Percentiles rank a stretch among this genome's conserved stretches.
phyloP scores from a whole-genome alignment of 2,113 vertebrate genomes.

The Puma concolor region DNA sequence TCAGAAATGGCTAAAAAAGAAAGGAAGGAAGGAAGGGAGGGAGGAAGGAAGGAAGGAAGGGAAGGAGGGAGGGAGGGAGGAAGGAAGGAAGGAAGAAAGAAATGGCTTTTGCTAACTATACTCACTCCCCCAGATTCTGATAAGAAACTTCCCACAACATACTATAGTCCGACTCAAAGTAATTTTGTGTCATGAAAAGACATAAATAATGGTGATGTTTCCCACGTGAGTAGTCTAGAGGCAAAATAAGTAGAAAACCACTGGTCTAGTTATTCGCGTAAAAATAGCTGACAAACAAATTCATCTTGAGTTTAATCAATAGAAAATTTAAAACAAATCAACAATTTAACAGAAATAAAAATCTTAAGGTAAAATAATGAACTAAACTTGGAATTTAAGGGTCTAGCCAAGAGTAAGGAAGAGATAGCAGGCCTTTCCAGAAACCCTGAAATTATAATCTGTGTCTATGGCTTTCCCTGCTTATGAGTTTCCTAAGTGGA shows the following conservation, averaged over 20 bases:
- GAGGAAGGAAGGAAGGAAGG: no score
- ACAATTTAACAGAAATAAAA: not conserved
- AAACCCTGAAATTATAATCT: not conserved
- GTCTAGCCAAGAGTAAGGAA: not conserved
- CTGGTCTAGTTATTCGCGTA: constrained; percentile 17
- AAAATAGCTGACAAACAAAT: constrained; percentile 10
- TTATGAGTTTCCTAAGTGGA: not conserved
- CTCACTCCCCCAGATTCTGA: not conserved
- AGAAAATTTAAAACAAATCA: constrained; percentile 21
- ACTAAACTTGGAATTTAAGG: not conserved
- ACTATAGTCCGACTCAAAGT: not conserved
- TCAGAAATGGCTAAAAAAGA: not conserved
- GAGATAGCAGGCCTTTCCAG: not conserved
- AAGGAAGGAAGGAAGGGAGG: no score
- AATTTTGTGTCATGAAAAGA: constrained; percentile 1
- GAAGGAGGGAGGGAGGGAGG: no score
- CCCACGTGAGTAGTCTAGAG: not conserved
- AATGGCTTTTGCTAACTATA: not conserved
- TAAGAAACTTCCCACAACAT: not conserved
- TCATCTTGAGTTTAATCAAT: constrained; percentile 4
- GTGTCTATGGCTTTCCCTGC: not conserved
- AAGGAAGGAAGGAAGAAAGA: not conserved
- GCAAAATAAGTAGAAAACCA: constrained; percentile 43
- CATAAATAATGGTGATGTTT: constrained; percentile 28
- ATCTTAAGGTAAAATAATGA: constrained; percentile 7